Percentiles rank a stretch among this genome's conserved stretches.
These are phyloP conservation scores for Cygnus atratus DNA, from an alignment of 2,113 vertebrate genomes.

Conservation along the genomic window DNA sequence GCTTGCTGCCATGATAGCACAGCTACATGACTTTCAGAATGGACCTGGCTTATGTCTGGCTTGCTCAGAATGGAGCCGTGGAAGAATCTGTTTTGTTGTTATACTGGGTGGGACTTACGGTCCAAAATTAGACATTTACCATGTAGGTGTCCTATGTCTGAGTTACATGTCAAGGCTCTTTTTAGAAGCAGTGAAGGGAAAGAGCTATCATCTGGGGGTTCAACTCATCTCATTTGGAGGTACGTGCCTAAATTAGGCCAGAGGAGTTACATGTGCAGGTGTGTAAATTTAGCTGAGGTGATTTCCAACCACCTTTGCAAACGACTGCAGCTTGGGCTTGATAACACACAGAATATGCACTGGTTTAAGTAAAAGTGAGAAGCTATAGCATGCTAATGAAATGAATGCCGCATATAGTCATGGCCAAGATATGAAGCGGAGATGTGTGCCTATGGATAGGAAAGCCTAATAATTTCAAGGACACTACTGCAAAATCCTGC, in stretches of 20 bases:
- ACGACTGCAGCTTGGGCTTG: background rate
- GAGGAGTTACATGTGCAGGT: background rate
- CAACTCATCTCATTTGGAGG: background rate
- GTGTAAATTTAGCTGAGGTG: background rate
- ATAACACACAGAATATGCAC: background rate
- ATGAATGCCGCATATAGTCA: background rate
- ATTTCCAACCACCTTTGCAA: background rate
- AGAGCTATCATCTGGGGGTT: background rate
- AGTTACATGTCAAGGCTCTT: background rate
- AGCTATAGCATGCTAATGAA: background rate
- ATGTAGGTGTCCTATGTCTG: background rate
- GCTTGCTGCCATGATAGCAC: background rate
- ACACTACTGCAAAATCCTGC: background rate
- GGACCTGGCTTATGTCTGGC: background rate
- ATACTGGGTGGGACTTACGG: background rate
- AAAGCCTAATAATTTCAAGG: background rate
- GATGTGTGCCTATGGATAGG: background rate
- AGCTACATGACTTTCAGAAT: background rate
- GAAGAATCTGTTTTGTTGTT: background rate
- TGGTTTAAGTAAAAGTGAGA: background rate
- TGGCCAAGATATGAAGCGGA: rapidly evolving
- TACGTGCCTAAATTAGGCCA: background rate
- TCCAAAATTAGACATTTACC: background rate
- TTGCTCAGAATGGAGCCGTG: rapidly evolving
- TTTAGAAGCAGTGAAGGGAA: background rate